A percentile compares a stretch with the other conserved stretches of the same genome.
Conservation (phyloP, 1,140 invertebrate species). For the Drosophila nigrodunni region DNA sequence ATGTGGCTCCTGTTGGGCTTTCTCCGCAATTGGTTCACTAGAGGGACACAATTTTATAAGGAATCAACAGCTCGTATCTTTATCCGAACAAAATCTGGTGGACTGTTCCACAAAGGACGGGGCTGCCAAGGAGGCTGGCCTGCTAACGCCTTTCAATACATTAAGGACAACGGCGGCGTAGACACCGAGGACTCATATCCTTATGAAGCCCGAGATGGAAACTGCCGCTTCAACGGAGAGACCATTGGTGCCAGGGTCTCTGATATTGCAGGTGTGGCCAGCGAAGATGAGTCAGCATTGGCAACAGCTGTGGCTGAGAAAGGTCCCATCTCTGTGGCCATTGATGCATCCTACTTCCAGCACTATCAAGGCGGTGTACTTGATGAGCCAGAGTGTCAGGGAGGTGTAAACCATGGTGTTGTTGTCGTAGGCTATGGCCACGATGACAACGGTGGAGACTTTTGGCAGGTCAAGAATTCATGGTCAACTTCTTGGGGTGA, state of each 20-base stretch:
- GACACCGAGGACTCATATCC: conserved; percentile 91
- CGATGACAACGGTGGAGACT: conserved; percentile 85
- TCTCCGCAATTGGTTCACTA: conserved; percentile 93
- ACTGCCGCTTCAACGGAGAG: conserved; percentile 69
- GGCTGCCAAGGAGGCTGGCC: conserved; percentile 94
- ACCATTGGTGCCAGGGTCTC: conserved; percentile 27
- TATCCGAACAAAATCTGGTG: conserved; percentile 94
- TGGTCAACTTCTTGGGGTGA: conserved; percentile 86
- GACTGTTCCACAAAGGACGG: conserved; percentile 93
- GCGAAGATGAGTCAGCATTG: conserved; percentile 87
- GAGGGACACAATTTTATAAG: conserved; percentile 89
- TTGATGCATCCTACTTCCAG: conserved; percentile 27
- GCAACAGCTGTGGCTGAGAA: conserved; percentile 88
- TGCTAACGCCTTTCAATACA: conserved; percentile 90
- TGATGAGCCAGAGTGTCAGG: conserved; percentile 42
- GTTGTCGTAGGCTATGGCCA: conserved; percentile 91
- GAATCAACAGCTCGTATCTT: conserved; percentile 88
- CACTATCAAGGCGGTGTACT: conserved; percentile 18
- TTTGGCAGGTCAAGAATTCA: conserved; percentile 89
- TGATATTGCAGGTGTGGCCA: conserved; percentile 86
- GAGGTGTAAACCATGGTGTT: conserved; percentile 86
- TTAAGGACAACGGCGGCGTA: conserved; percentile 89
- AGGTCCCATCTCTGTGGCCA: conserved; percentile 67
- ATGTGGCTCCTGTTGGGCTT: conserved; percentile 97
- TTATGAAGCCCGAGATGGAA: conserved; percentile 88